Percentiles rank a stretch among this genome's conserved stretches.
Conservation (phyloP, 2,888 invertebrate genomes). For the Hypena proboscidalis region DNA sequence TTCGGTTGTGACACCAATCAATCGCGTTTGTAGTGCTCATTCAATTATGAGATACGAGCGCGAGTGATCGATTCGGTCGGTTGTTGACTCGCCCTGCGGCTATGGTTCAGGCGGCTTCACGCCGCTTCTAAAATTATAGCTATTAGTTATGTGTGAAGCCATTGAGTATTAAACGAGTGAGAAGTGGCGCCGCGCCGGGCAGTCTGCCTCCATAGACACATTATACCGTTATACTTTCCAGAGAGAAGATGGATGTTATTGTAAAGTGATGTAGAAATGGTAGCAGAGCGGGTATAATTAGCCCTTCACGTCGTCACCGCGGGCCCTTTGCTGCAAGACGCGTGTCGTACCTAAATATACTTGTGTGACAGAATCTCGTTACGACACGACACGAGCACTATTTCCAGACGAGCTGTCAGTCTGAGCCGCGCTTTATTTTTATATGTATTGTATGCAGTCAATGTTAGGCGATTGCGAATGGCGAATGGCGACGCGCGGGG, state of each 20-base stretch:
- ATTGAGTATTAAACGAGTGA: neutral
- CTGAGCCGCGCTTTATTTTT: neutral
- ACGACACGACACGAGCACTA: slow-evolving; percentile 3
- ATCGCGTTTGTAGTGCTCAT: too few relatives aligned
- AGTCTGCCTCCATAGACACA: too few relatives aligned
- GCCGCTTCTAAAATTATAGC: slow-evolving; percentile 2
- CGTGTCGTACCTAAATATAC: slow-evolving; percentile 10
- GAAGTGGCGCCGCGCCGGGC: neutral
- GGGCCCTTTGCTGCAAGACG: neutral
- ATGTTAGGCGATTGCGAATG: neutral
- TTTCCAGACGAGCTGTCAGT: slow-evolving; percentile 10
- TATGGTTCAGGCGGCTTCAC: too few relatives aligned
- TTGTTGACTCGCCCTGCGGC: too few relatives aligned
- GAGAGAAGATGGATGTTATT: neutral
- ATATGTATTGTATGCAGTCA: neutral
- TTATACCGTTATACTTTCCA: too few relatives aligned
- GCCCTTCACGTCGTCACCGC: neutral
- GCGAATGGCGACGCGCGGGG: too few relatives aligned
- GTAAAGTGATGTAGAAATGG: neutral
- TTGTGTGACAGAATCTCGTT: slow-evolving; percentile 8
- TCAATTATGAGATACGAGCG: too few relatives aligned
- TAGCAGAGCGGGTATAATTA: neutral
- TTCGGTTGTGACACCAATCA: too few relatives aligned
- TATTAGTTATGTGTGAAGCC: neutral
- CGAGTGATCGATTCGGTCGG: too few relatives aligned